Evolutionary conservation across 2,113 vertebrate genomes (phyloP).

Genomic region (Hymenochirus boettgeri): DNA sequence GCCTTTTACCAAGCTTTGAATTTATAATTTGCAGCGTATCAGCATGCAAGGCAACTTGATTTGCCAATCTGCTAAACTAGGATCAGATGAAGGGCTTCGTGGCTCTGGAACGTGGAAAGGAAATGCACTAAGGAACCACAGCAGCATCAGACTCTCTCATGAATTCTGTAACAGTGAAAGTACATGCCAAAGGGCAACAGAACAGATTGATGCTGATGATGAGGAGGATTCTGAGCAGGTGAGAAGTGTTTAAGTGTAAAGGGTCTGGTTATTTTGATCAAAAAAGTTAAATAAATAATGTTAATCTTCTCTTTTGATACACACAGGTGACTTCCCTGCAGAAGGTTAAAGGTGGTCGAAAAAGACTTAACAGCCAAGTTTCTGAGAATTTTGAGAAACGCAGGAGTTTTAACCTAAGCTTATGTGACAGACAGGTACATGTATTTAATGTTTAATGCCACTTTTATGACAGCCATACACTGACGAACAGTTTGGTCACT

Average conservation of each 20-base stretch:
- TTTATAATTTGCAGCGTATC: slow-evolving; percentile 59
- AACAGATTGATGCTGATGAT: slow-evolving; percentile 76
- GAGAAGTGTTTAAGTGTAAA: background rate
- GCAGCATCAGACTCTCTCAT: slow-evolving; percentile 67
- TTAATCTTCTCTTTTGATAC: slow-evolving; percentile 17
- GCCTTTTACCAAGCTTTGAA: too few relatives aligned
- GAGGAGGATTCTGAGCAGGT: slow-evolving; percentile 75
- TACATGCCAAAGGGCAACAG: slow-evolving; percentile 51
- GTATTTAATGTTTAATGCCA: too few relatives aligned
- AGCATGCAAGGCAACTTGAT: slow-evolving; percentile 64
- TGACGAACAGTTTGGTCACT: too few relatives aligned
- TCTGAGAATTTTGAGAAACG: slow-evolving; percentile 77
- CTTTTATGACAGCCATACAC: too few relatives aligned
- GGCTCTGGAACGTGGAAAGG: slow-evolving; percentile 68
- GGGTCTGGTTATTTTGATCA: too few relatives aligned
- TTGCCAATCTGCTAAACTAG: slow-evolving; percentile 67
- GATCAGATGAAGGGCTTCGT: slow-evolving; percentile 54
- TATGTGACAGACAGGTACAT: slow-evolving; percentile 63
- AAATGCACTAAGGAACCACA: slow-evolving; percentile 33
- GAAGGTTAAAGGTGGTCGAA: slow-evolving; percentile 74
- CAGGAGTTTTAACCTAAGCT: slow-evolving; percentile 66
- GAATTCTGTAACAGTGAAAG: slow-evolving; percentile 67
- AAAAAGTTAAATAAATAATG: slow-evolving; percentile 1
- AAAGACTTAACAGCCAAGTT: slow-evolving; percentile 78
- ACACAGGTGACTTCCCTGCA: slow-evolving; percentile 67